These are phyloP conservation scores for Syrista parreyssii DNA, from an alignment of 2,888 invertebrate genomes.

Conservation along the genomic window DNA sequence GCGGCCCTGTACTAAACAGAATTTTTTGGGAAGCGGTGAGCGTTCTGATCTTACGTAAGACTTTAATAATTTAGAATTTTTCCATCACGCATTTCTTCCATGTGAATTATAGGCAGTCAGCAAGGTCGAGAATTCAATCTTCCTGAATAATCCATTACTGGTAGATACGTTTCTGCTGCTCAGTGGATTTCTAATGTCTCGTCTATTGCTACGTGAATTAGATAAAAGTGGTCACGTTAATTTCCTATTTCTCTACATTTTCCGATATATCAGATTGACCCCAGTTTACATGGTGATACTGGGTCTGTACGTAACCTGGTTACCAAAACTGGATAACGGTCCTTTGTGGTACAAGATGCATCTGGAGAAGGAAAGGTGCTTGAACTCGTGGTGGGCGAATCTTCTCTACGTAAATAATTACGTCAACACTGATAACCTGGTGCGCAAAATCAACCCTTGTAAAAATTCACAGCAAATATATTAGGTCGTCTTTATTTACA, in stretches of 20 bases:
- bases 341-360: constrained; percentile 77
- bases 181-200: constrained; percentile 78
- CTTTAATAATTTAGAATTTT: background rate
- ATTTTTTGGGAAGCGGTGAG: constrained; percentile 73
- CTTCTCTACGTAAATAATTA: constrained; percentile 81
- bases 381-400: constrained; percentile 80
- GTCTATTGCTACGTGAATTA: constrained; percentile 75
- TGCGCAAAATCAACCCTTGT: constrained; percentile 42
- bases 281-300: constrained; percentile 80
- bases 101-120: constrained; percentile 68
- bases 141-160: constrained; percentile 76
- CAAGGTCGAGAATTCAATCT: constrained; percentile 71
- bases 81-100: constrained; percentile 3
- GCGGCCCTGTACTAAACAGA: constrained; percentile 76
- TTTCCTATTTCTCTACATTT: constrained; percentile 72
- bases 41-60: background rate
- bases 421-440: constrained; percentile 73
- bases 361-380: constrained; percentile 70
- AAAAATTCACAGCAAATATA: background rate
- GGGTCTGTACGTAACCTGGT: constrained; percentile 79
- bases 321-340: constrained; percentile 77
- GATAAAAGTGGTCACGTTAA: constrained; percentile 74
- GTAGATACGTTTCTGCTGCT: constrained; percentile 80
- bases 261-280: constrained; percentile 79
- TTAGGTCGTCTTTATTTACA: constrained; percentile 57